Evolutionary conservation across 2,113 vertebrate species (phyloP).

Genomic region (Sceloporus tristichus): DNA sequence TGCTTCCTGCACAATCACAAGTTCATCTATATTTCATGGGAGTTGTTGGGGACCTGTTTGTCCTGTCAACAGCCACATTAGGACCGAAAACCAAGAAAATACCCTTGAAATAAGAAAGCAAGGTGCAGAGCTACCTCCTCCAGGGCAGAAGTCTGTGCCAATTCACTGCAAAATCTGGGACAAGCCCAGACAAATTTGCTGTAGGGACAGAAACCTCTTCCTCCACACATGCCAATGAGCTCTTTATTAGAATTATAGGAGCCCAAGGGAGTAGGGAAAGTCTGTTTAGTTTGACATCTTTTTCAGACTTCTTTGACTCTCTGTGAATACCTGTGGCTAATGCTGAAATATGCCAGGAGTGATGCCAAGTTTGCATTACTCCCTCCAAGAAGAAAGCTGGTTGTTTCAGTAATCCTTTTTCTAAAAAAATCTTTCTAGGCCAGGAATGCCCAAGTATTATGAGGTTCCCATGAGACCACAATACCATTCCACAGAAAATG

Average conservation of each 20-base stretch:
- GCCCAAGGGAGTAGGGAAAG: background rate
- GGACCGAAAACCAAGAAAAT: conserved; percentile 36
- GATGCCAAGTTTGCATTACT: background rate
- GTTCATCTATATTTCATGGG: conserved; percentile 47
- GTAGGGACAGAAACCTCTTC: background rate
- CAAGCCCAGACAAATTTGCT: conserved; percentile 20
- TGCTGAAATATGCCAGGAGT: background rate
- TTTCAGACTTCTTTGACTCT: background rate
- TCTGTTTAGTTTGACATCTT: conserved; percentile 35
- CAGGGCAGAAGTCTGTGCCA: background rate
- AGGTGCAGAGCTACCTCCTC: conserved; percentile 1
- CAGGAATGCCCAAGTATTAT: background rate
- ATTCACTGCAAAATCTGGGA: conserved; percentile 23
- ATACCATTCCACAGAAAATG: background rate
- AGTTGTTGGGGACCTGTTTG: conserved; percentile 15
- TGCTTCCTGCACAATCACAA: conserved; percentile 46
- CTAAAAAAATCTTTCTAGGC: background rate
- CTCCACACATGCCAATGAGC: background rate
- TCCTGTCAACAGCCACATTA: background rate
- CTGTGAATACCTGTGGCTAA: conserved; percentile 8
- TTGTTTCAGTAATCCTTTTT: background rate
- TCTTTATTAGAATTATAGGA: background rate
- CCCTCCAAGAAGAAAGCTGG: background rate
- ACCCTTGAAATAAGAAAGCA: conserved; percentile 5
- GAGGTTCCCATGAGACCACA: too few species aligned